These are phyloP conservation scores for Zelleria hepariella DNA, from an alignment of 2,888 invertebrate genomes.

Conservation along the genomic window DNA sequence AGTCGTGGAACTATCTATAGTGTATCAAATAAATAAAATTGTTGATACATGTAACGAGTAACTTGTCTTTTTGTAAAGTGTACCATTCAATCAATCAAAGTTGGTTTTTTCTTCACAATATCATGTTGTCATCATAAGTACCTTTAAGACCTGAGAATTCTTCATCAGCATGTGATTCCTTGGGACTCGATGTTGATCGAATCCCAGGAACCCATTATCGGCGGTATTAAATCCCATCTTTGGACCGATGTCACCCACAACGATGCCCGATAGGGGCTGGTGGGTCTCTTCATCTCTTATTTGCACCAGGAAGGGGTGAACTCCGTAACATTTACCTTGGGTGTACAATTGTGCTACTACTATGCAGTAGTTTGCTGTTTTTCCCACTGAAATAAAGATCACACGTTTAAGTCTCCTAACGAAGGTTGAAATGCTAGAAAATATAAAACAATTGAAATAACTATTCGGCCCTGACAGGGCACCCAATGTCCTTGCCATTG, in stretches of 20 bases:
- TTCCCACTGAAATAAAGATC: constrained; percentile 79
- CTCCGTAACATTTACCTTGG: constrained; percentile 83
- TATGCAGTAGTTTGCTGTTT: constrained; percentile 90
- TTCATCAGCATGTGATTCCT: constrained; percentile 92
- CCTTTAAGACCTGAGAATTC: constrained; percentile 81
- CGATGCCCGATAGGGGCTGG: constrained; percentile 84
- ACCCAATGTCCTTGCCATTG: too few relatives aligned
- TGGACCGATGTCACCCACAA: constrained; percentile 93
- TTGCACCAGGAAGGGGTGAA: constrained; percentile 93
- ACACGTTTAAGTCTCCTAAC: background rate
- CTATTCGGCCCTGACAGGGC: too few relatives aligned
- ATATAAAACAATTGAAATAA: too few relatives aligned
- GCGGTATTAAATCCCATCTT: constrained; percentile 90
- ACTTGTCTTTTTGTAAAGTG: too few relatives aligned
- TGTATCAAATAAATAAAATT: constrained; percentile 12
- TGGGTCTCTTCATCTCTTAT: constrained; percentile 89
- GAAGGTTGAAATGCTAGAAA: too few relatives aligned
- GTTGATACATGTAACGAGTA: background rate
- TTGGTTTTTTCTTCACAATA: background rate
- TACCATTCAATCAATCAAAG: too few relatives aligned
- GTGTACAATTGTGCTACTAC: constrained; percentile 91
- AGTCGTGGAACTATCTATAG: too few relatives aligned
- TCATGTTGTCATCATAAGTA: constrained; percentile 9
- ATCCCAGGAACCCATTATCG: constrained; percentile 92
- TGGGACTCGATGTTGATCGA: constrained; percentile 87